These are phyloP conservation scores for Harlomillsia oculata DNA, from an alignment of 1,140 invertebrate species.

Conservation along the genomic window DNA sequence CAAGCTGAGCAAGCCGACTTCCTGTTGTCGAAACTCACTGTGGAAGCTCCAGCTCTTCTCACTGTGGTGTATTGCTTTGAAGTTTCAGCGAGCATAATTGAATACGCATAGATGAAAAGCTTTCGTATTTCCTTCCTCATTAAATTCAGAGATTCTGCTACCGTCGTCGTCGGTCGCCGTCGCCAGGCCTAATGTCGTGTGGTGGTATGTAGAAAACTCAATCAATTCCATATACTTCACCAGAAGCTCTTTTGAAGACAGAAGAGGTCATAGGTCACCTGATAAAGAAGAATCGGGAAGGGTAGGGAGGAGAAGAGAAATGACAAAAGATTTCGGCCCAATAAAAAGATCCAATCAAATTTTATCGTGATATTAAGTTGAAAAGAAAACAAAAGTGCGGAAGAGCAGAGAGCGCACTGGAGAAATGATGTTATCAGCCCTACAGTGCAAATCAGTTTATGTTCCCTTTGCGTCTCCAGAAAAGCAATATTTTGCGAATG, in stretches of 20 bases:
- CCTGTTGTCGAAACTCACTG: too few relatives aligned
- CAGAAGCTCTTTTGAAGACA: background rate
- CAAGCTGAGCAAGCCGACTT: too few relatives aligned
- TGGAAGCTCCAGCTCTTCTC: too few relatives aligned
- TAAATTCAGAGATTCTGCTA: too few relatives aligned
- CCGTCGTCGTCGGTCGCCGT: too few relatives aligned
- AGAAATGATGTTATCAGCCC: conserved; percentile 26
- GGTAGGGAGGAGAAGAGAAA: background rate
- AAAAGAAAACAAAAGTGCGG: conserved; percentile 16
- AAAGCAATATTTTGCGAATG: conserved; percentile 34
- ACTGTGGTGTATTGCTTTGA: too few relatives aligned
- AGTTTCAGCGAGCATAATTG: too few relatives aligned
- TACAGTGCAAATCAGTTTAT: conserved; percentile 34
- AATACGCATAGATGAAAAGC: too few relatives aligned
- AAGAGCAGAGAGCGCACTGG: conserved; percentile 11
- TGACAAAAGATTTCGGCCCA: conserved; percentile 1
- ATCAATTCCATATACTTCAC: background rate
- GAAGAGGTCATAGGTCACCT: too few relatives aligned
- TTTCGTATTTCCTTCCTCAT: too few relatives aligned
- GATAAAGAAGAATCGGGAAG: background rate
- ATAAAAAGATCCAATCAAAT: conserved; percentile 33
- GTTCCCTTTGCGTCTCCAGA: conserved; percentile 26
- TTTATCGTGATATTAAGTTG: conserved; percentile 32
- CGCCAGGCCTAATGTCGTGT: too few relatives aligned
- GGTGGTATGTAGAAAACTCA: too few relatives aligned